Percentiles rank a stretch among this genome's conserved stretches.
phyloP scores from a whole-genome alignment of 2,797 vertebrate species.

The Neosalanx taihuensis region DNA sequence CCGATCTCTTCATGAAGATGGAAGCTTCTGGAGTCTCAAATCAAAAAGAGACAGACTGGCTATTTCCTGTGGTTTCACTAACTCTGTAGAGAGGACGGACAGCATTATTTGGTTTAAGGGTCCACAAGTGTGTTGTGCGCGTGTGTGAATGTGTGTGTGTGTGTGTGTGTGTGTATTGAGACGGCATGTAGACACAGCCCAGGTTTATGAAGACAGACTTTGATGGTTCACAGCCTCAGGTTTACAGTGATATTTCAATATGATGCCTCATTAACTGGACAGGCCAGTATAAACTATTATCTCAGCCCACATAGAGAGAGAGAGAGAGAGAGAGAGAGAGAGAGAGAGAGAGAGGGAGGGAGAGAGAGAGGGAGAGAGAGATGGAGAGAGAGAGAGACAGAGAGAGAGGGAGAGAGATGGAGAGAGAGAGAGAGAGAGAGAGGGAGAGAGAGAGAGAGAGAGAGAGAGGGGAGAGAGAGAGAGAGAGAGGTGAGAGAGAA shows the following conservation, averaged over 20 bases:
- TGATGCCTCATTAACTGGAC: slow-evolving; percentile 37
- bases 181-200: neutral
- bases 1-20: slow-evolving; percentile 1
- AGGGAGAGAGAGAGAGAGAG: neutral
- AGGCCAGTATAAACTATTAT: slow-evolving; percentile 28
- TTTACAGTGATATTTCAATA: slow-evolving; percentile 23
- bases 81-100: neutral
- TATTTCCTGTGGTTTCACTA: neutral
- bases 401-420: too few species aligned
- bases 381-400: too few species aligned
- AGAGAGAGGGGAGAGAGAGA: too few species aligned
- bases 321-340: too few species aligned
- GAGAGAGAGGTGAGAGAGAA: neutral
- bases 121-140: neutral
- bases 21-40: neutral
- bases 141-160: neutral
- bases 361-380: neutral
- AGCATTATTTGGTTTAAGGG: neutral
- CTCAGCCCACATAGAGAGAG: neutral
- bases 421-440: neutral
- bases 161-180: neutral
- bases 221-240: slow-evolving; percentile 17
- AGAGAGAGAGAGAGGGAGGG: neutral
- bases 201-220: slow-evolving; percentile 22
- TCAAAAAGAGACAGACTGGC: slow-evolving; percentile 1